phyloP scores from a whole-genome alignment of 2,113 vertebrate genomes.

The Pristiophorus japonicus region DNA sequence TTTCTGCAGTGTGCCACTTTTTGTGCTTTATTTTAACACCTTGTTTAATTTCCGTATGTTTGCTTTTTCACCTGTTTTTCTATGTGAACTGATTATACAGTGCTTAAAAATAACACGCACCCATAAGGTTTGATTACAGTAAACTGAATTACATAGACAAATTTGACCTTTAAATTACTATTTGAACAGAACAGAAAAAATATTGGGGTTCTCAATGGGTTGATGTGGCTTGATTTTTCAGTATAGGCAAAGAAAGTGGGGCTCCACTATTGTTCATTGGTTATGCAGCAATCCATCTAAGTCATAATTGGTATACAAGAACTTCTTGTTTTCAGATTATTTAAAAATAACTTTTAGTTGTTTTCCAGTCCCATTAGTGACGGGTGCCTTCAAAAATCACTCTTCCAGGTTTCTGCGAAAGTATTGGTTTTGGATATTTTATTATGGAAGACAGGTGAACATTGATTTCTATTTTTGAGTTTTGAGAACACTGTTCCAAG shows the following conservation, averaged over 20 bases:
- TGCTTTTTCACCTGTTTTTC: neutral
- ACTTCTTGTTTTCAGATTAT: neutral
- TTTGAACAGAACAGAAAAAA: neutral
- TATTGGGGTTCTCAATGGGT: neutral
- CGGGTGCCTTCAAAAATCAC: no score
- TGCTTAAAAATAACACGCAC: neutral
- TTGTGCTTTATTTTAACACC: neutral
- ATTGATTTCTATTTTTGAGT: no score
- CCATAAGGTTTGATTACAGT: neutral
- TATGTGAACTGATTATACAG: neutral
- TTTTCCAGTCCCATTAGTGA: no score
- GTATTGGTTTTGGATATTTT: no score
- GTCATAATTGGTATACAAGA: neutral
- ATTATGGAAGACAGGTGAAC: no score
- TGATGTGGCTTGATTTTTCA: neutral
- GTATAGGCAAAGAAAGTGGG: neutral
- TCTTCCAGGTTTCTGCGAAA: no score
- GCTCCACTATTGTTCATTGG: neutral
- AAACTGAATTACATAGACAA: neutral
- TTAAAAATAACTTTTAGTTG: no score
- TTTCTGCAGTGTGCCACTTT: neutral
- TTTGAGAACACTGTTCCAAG: no score
- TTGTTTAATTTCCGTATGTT: no score
- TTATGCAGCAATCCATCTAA: neutral
- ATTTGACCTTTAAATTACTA: neutral